These are phyloP conservation scores for Equus przewalskii DNA, from an alignment of 2,113 vertebrate species.

Conservation along the genomic window DNA sequence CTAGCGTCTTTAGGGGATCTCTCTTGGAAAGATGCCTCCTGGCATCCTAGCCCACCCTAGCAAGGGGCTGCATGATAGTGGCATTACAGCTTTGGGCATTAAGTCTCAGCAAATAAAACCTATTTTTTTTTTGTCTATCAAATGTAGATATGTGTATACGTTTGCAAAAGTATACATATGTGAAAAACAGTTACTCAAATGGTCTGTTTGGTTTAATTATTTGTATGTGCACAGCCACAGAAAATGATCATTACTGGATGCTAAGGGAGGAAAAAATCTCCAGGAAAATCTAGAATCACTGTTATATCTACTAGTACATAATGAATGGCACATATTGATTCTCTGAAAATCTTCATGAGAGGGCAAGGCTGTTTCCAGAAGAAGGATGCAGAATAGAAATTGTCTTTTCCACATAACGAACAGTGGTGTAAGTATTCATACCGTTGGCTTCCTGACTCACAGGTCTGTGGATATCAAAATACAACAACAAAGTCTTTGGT, in stretches of 20 bases:
- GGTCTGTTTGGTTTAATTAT: not conserved
- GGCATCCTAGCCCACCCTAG: not conserved
- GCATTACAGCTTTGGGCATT: not conserved
- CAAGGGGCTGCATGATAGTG: not conserved
- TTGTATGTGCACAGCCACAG: not conserved
- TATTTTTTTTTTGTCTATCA: not conserved
- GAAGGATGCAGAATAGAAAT: not conserved
- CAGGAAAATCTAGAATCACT: slow-evolving; percentile 6
- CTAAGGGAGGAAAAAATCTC: not conserved
- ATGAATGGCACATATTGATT: not conserved
- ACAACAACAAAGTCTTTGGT: not conserved
- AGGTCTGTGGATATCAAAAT: not conserved
- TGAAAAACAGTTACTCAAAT: not conserved
- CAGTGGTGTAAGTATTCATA: not conserved
- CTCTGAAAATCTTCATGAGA: slow-evolving; percentile 33
- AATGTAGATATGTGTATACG: not conserved
- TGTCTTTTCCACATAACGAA: not conserved
- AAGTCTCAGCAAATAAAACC: slow-evolving; percentile 36
- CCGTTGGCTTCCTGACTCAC: not conserved
- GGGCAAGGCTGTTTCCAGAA: not conserved
- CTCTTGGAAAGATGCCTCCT: not conserved
- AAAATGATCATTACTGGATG: slow-evolving; percentile 10
- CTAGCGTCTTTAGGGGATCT: not conserved
- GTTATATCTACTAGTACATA: not conserved
- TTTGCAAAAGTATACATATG: not conserved